A percentile compares a stretch with the other conserved stretches of the same genome.
Evolutionary conservation across 2,888 invertebrate species (phyloP).

Genomic region (Sphaeridia pumilis): DNA sequence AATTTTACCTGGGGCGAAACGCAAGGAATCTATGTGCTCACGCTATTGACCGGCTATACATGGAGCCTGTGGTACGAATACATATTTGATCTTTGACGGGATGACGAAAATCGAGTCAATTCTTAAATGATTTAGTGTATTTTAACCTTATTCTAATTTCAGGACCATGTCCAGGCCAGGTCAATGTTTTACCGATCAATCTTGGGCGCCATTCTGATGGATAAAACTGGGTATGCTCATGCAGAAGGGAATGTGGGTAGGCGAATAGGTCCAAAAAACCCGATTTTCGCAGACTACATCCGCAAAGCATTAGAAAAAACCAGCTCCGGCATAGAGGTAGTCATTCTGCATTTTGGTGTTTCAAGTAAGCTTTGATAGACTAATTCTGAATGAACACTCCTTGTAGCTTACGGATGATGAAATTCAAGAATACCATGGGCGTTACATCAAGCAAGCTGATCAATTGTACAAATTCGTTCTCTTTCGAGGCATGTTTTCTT

Average conservation of each 20-base stretch:
- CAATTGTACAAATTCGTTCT: constrained; percentile 64
- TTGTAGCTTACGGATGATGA: constrained; percentile 39
- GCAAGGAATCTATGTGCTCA: constrained; percentile 78
- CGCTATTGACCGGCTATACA: constrained; percentile 57
- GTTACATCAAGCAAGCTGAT: constrained; percentile 44
- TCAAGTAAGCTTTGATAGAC: too few species aligned
- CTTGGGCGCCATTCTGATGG: constrained; percentile 48
- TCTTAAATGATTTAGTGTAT: too few species aligned
- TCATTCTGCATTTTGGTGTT: too few species aligned
- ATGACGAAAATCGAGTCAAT: too few species aligned
- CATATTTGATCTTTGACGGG: too few species aligned
- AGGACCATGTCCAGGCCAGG: constrained; percentile 44
- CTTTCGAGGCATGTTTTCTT: constrained; percentile 61
- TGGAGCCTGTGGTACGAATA: constrained; percentile 43
- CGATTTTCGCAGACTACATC: constrained; percentile 58
- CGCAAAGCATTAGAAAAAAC: constrained; percentile 52
- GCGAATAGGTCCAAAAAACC: constrained; percentile 50
- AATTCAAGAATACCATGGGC: constrained; percentile 41
- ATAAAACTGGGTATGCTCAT: constrained; percentile 39
- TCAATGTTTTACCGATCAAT: constrained; percentile 65
- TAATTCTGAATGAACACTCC: too few species aligned
- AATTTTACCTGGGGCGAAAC: constrained; percentile 53
- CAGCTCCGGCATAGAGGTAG: too few species aligned
- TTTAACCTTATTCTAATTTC: too few species aligned
- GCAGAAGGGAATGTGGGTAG: constrained; percentile 48